Evolutionary conservation across 2,113 vertebrate species (phyloP).

Genomic region (Pseudorhombus dupliciocellatus): DNA sequence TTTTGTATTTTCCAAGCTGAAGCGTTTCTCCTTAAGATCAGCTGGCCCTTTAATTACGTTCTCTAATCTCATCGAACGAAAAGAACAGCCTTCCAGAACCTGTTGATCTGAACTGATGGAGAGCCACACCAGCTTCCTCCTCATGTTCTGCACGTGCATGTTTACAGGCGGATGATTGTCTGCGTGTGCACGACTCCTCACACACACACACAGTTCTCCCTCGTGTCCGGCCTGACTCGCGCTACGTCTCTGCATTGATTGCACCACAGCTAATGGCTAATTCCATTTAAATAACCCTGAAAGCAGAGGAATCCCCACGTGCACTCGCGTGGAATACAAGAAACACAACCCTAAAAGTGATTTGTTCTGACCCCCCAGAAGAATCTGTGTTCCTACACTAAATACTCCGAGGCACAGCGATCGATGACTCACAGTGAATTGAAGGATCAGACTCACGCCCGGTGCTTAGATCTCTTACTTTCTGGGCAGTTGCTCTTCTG

Average conservation of each 20-base stretch:
- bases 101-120: slow-evolving; percentile 7
- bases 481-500: too few species aligned
- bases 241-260: slow-evolving; percentile 19
- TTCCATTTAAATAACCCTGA: slow-evolving; percentile 41
- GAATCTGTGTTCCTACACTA: slow-evolving; percentile 5
- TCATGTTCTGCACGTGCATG: neutral
- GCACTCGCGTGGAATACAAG: slow-evolving; percentile 18
- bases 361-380: slow-evolving; percentile 8
- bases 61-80: neutral
- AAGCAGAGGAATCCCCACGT: slow-evolving; percentile 27
- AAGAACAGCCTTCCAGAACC: slow-evolving; percentile 10
- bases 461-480: too few species aligned
- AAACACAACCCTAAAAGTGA: slow-evolving; percentile 1
- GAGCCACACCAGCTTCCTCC: slow-evolving; percentile 18
- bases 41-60: slow-evolving; percentile 5
- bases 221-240: slow-evolving; percentile 9
- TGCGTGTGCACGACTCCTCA: slow-evolving; percentile 2
- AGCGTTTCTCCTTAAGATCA: neutral
- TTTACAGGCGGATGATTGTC: slow-evolving; percentile 5
- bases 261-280: slow-evolving; percentile 38
- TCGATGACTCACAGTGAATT: slow-evolving; percentile 19
- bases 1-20: too few species aligned
- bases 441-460: slow-evolving; percentile 21
- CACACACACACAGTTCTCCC: neutral
- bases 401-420: slow-evolving; percentile 13